Conservation (phyloP, 2,888 invertebrate genomes). For the Microplitis deprimator region DNA sequence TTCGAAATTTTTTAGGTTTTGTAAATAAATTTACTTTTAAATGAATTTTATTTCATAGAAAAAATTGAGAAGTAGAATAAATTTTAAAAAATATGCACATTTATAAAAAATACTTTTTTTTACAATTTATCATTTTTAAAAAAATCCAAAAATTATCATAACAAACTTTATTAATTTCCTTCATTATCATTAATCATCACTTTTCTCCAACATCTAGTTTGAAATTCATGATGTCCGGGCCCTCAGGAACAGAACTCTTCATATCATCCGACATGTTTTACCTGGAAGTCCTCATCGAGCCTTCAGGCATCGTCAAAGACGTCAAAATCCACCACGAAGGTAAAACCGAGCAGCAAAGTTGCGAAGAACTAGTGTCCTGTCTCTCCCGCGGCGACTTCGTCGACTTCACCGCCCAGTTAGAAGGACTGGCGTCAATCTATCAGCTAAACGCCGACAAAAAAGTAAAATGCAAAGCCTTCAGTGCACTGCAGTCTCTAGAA, state of each 20-base stretch:
- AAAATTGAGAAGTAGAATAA: conserved; percentile 14
- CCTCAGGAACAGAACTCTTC: conserved; percentile 85
- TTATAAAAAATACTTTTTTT: too few relatives aligned
- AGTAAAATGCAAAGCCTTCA: conserved; percentile 93
- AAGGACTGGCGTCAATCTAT: conserved; percentile 92
- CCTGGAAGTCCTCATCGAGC: conserved; percentile 90
- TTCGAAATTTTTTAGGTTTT: conserved; percentile 14
- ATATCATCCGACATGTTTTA: conserved; percentile 98
- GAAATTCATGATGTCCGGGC: conserved; percentile 89
- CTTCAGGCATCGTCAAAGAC: conserved; percentile 88
- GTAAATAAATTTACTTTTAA: neutral
- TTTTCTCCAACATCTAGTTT: conserved; percentile 73
- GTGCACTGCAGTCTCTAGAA: conserved; percentile 92
- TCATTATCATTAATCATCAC: conserved; percentile 18
- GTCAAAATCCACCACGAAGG: conserved; percentile 94
- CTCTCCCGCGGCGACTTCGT: conserved; percentile 89
- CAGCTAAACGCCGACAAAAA: conserved; percentile 95
- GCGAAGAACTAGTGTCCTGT: conserved; percentile 89
- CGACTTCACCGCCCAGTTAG: conserved; percentile 93
- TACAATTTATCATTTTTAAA: too few relatives aligned
- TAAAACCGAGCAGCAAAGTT: conserved; percentile 83
- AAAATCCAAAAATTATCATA: too few relatives aligned
- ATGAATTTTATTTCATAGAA: too few relatives aligned
- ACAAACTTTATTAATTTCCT: too few relatives aligned
- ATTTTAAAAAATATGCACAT: too few relatives aligned